Base-by-base conservation (phyloP, 2,888 invertebrate genomes). In the Alviniconcha strummeri region DNA sequence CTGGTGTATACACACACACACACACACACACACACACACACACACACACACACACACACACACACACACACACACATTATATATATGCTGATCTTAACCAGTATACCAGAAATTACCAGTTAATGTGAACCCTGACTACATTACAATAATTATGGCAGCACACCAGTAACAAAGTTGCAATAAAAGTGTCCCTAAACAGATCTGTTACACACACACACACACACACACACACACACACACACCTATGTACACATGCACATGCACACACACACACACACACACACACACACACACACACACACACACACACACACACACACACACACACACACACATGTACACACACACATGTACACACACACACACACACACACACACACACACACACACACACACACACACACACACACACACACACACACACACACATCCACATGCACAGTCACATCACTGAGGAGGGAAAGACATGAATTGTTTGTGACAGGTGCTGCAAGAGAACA, bases 221-320 rank as follows among this genome's bases (percentile, higher is more conserved):
- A n/a, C 76, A 17, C 55, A 17, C 17, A 76, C 56, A 57, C 19
- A 76, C 76, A n/a, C 76, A 76, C 56, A 57, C n/a, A n/a, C 57
- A n/a, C 76, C n/a, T 56, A 17, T 19, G 55, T 19, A 76, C 56
- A 56, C 76, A 76, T 56, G 55, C 76, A n/a, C 76, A 76, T 56
- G 56, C 76, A 76, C 13, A 76, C 76, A 56, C 5, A 57, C 76
- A 56, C 57, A 57, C 19, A 6, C 57, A 57, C 9, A 1, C 77
- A 77, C 74, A 52, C 52, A 74, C 74, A 52, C 74, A 74, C 74
- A 52, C 74, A 52, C 69, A 69, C 69, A 69, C 69, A 69, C 17
- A 69, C 69, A 17, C 69, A 69, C 13, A 69, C 69, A 69, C 69
- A 17, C 69, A 8, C 9, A 13, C 69, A 17, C 69, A 69, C 69